phyloP scores from a whole-genome alignment of 37 sponge, comb jelly and placozoan genomes.

The Chondrosia reniformis region DNA sequence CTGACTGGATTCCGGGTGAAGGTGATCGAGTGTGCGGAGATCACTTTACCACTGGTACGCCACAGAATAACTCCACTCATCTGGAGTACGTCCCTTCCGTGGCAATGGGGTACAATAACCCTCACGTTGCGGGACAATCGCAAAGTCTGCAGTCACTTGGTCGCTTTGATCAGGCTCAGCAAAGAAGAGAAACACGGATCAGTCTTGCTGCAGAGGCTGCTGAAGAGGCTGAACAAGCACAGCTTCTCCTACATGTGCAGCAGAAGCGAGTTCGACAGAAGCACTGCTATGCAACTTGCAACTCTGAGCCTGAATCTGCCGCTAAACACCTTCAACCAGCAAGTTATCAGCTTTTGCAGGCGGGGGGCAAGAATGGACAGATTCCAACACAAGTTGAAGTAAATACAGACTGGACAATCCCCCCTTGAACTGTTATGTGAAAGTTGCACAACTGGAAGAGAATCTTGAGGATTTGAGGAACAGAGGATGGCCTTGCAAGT shows the following conservation, averaged over 20 bases:
- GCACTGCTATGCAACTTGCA: neutral
- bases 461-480: neutral
- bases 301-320: neutral
- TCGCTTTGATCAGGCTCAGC: slow-evolving; percentile 1
- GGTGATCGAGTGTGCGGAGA: slow-evolving; percentile 4
- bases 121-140: neutral
- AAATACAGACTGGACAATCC: slow-evolving; percentile 1
- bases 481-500: slow-evolving; percentile 1
- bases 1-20: neutral
- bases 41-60: neutral
- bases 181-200: slow-evolving; percentile 7
- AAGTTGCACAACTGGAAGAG: neutral
- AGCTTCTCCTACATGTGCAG: neutral
- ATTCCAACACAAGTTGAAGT: neutral
- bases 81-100: neutral
- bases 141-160: slow-evolving; percentile 1
- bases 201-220: slow-evolving; percentile 10
- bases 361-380: neutral
- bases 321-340: slow-evolving; percentile 2
- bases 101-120: neutral
- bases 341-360: neutral
- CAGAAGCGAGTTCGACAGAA: slow-evolving; percentile 9
- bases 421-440: neutral
- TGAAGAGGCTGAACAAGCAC: neutral
- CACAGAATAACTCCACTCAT: neutral